Evolutionary conservation across 1,140 invertebrate genomes (phyloP).

Genomic region (Brachystomella parvula): DNA sequence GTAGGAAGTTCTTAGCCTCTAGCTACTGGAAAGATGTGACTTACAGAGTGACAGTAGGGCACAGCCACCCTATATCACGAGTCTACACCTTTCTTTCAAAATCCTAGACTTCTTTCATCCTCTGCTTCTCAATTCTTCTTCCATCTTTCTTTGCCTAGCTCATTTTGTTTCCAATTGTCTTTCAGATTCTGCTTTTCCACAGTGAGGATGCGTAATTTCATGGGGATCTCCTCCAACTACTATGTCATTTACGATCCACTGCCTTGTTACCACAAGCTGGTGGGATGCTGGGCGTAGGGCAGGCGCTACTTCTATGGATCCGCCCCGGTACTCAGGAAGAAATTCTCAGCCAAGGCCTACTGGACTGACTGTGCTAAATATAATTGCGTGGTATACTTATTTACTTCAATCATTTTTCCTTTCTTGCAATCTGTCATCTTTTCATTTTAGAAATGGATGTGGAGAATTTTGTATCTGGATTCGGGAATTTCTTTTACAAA

Average conservation of each 20-base stretch:
- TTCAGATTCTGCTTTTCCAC: constrained; percentile 68
- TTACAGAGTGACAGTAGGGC: constrained; percentile 84
- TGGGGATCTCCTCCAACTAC: constrained; percentile 54
- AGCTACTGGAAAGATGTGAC: constrained; percentile 76
- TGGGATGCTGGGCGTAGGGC: constrained; percentile 69
- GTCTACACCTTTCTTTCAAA: too few species aligned
- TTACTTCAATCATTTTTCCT: background rate
- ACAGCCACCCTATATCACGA: too few species aligned
- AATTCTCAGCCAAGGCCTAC: constrained; percentile 92
- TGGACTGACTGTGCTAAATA: constrained; percentile 92
- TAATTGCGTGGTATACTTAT: constrained; percentile 74
- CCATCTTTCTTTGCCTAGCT: too few species aligned
- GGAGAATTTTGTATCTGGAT: too few species aligned
- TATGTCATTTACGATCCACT: constrained; percentile 88
- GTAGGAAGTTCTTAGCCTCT: constrained; percentile 67
- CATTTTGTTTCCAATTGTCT: too few species aligned
- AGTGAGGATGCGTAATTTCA: constrained; percentile 60
- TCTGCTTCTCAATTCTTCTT: too few species aligned
- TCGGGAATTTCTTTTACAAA: too few species aligned
- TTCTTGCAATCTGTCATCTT: background rate
- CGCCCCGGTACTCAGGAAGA: constrained; percentile 75
- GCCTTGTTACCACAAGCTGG: too few species aligned
- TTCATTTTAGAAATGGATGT: too few species aligned
- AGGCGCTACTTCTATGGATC: constrained; percentile 75
- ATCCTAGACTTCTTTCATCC: too few species aligned